phyloP scores from a whole-genome alignment of 2,113 vertebrate species.

The Dermatemys mawii region DNA sequence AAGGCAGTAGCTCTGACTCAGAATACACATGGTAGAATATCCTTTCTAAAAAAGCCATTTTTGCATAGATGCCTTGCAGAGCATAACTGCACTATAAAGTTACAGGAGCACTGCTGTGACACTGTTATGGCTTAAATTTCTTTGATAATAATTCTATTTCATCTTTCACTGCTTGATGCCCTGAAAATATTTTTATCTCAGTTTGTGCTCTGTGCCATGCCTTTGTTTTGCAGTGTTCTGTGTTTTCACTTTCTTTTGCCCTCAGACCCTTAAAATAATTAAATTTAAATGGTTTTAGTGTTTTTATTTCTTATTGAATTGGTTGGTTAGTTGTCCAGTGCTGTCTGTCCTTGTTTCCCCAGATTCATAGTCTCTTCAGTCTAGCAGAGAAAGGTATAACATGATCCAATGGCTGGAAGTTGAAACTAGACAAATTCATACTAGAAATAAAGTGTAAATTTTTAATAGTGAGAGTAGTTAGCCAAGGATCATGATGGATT shows the following conservation, averaged over 20 bases:
- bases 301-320: not conserved
- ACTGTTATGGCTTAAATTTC: not conserved
- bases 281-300: not conserved
- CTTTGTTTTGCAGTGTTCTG: not conserved
- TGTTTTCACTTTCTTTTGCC: constrained; percentile 20
- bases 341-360: not conserved
- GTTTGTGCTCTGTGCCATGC: not conserved
- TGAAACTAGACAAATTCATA: not conserved
- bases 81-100: not conserved
- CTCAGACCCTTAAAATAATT: not conserved
- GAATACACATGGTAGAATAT: not conserved
- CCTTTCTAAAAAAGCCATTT: not conserved
- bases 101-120: not conserved
- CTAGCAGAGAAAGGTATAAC: constrained; percentile 12
- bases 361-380: not conserved
- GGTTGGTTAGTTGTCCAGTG: constrained; percentile 22
- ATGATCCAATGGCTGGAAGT: not conserved
- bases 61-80: not conserved
- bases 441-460: not conserved
- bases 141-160: not conserved
- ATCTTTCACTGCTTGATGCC: not conserved
- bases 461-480: not conserved
- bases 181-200: not conserved
- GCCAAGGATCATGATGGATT: too few relatives aligned
- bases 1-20: not conserved